Base-by-base conservation (phyloP, 2,797 vertebrate species). In the Lutjanus argentimaculatus region DNA sequence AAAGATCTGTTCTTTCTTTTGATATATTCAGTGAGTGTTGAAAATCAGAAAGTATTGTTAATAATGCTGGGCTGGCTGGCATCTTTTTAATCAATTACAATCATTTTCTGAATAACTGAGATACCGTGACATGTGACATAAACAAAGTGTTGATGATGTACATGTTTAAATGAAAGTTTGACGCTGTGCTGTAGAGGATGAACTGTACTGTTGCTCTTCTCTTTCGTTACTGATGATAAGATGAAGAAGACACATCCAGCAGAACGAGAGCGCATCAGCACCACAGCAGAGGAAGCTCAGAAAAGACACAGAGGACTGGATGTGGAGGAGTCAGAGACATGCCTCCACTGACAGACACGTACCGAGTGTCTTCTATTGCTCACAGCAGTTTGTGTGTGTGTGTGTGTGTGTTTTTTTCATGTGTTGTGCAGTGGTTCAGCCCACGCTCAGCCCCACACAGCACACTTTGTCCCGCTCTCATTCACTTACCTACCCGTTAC, bases 401-500 rank as follows among this genome's bases (percentile, higher is more conserved):
- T 46, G 15, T n/a, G 11, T 40, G 16, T 59, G 30, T 19, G 9
- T 86, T 21, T 73, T 6, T 65, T 86, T 21, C 72, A 8, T 65
- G 77, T 83, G 77, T 58, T 85, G 88, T 84, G 86, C 89, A 85
- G 85, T 68, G 74, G 77, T 82, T 81, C 82, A 86, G 69, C 90
- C 91, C 90, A 92, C 89, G 72, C 88, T 79, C 79, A 65, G 80
- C 84, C 74, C 75, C 77, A 77, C 82, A 90, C 75, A 75, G 87
- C 85, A 85, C 85, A 83, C 79, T 88, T 64, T 91, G 89, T 92
- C 82, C 83, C 72, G 86, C 88, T 90, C 90, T 88, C 89, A 86
- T 93, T 93, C 88, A 93, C 89, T 88, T 80, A 92, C 91, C 89
- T 88, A 86, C 76, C 79, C 40, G 95, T 96, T 95, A 91, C 96